These are phyloP conservation scores for Cyphomyrus discorhynchus DNA, from an alignment of 2,113 vertebrate species.

Conservation along the genomic window DNA sequence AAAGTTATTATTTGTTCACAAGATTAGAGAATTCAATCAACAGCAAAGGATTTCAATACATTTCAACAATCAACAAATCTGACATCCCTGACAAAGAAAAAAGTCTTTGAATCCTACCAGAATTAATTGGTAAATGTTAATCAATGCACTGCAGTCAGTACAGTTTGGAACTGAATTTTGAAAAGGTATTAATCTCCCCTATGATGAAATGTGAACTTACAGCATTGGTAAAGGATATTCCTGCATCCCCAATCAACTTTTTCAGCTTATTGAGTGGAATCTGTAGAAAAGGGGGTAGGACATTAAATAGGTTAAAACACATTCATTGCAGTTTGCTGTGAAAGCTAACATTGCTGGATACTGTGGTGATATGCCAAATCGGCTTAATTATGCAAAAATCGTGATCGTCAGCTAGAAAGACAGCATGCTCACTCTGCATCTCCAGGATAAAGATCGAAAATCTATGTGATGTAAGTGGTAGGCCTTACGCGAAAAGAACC, in stretches of 20 bases:
- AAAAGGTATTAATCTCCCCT: neutral
- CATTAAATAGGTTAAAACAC: neutral
- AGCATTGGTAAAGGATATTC: slow-evolving; percentile 79
- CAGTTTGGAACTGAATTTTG: neutral
- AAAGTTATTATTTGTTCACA: neutral
- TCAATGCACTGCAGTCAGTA: neutral
- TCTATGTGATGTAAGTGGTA: neutral
- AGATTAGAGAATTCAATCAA: neutral
- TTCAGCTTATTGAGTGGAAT: slow-evolving; percentile 81
- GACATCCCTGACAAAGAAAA: neutral
- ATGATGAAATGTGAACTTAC: slow-evolving; percentile 58
- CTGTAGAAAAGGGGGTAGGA: slow-evolving; percentile 53
- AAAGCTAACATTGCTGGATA: neutral
- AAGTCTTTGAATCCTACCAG: neutral
- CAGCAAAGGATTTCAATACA: neutral
- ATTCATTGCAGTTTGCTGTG: neutral
- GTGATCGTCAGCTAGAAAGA: neutral
- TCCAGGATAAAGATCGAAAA: neutral
- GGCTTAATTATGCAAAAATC: neutral
- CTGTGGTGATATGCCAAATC: neutral
- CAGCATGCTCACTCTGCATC: neutral
- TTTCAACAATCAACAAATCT: neutral
- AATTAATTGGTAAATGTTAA: neutral
- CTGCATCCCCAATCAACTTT: slow-evolving; percentile 80
- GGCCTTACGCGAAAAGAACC: neutral